Conservation (phyloP, 2,888 invertebrate genomes). For the Tinea semifulvella region DNA sequence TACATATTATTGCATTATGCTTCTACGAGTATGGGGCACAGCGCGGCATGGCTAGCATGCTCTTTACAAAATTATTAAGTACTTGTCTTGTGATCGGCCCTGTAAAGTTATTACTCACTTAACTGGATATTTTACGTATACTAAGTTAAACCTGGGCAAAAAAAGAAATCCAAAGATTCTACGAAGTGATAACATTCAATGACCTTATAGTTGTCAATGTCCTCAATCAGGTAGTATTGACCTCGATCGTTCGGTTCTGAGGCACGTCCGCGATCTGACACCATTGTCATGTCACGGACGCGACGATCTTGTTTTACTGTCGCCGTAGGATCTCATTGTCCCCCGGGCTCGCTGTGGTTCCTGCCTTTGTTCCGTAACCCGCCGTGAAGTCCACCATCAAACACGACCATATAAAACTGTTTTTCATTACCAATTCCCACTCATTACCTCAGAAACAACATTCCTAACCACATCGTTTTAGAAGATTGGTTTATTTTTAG, state of each 20-base stretch:
- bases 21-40: no score
- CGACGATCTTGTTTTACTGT: conserved; percentile 24
- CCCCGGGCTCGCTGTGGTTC: conserved; percentile 47
- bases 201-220: conserved; percentile 34
- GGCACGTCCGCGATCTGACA: conserved; percentile 29
- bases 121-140: no score
- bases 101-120: no score
- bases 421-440: conserved; percentile 33
- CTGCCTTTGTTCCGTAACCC: conserved; percentile 58
- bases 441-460: conserved; percentile 35
- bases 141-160: no score
- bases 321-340: conserved; percentile 42
- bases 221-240: conserved; percentile 37
- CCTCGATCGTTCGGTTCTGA: conserved; percentile 39
- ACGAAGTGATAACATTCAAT: conserved; percentile 26
- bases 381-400: conserved; percentile 55
- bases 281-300: conserved; percentile 54
- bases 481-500: conserved; percentile 12
- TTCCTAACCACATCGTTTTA: conserved; percentile 23
- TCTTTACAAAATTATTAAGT: no score
- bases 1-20: no score
- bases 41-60: no score
- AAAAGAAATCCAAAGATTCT: no score
- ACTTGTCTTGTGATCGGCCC: no score
- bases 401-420: conserved; percentile 53